Percentiles rank a stretch among this genome's conserved stretches.
Evolutionary conservation across 2,113 vertebrate species (phyloP).

Genomic region (Daphoenositta chrysoptera): DNA sequence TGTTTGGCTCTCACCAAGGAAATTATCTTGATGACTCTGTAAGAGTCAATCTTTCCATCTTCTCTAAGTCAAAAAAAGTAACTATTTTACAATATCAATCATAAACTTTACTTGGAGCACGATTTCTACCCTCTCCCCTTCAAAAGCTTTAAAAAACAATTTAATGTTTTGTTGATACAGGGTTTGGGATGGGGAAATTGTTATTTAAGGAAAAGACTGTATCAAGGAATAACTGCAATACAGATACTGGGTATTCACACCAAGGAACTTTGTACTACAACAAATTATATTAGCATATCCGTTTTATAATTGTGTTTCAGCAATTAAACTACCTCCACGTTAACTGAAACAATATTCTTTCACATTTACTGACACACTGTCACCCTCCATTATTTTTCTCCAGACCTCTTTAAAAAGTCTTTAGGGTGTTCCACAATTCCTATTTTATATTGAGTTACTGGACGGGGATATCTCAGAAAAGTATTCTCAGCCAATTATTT

Average conservation of each 20-base stretch:
- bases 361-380: neutral
- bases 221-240: neutral
- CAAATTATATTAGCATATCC: neutral
- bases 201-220: neutral
- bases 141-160: neutral
- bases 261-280: neutral
- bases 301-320: neutral
- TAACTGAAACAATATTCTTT: neutral
- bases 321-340: neutral
- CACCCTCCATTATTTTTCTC: neutral
- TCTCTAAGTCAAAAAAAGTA: neutral
- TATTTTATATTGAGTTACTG: neutral
- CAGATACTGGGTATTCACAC: neutral
- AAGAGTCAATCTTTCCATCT: neutral
- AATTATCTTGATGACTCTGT: neutral
- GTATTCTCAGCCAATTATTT: neutral
- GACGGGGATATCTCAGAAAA: neutral
- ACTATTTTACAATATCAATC: neutral
- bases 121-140: neutral
- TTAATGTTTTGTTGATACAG: neutral
- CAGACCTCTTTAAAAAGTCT: neutral
- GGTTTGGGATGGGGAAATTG: accelerated
- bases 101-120: neutral
- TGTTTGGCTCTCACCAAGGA: neutral
- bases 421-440: neutral